Percentiles rank a stretch among this genome's conserved stretches.
Evolutionary conservation across 1,140 invertebrate genomes (phyloP).

Genomic region (Eueides isabella): DNA sequence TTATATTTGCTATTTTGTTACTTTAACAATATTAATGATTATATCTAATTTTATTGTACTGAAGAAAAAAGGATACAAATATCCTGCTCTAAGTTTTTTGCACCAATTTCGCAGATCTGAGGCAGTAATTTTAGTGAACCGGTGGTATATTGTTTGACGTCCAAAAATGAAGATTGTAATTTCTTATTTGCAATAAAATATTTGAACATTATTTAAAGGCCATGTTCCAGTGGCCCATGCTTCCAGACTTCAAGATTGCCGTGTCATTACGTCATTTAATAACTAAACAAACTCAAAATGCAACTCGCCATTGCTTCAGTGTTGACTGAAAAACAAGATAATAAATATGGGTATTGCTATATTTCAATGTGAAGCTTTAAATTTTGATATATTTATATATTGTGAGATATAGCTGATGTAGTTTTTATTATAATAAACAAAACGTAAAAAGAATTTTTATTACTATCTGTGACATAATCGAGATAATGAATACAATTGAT

Average conservation of each 20-base stretch:
- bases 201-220: slow-evolving; percentile 29
- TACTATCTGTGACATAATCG: slow-evolving; percentile 1
- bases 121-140: too few species aligned
- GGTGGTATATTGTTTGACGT: too few species aligned
- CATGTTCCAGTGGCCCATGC: slow-evolving; percentile 70
- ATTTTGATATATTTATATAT: not conserved
- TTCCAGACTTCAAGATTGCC: slow-evolving; percentile 70
- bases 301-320: slow-evolving; percentile 88
- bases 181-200: too few species aligned
- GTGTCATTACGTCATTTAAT: slow-evolving; percentile 84
- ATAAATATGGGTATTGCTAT: not conserved
- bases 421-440: not conserved
- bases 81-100: too few species aligned
- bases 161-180: too few species aligned
- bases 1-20: too few species aligned
- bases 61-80: too few species aligned
- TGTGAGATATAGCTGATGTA: too few species aligned
- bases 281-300: slow-evolving; percentile 91
- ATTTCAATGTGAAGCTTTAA: not conserved
- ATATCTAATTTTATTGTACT: too few species aligned
- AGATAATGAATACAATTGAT: not conserved
- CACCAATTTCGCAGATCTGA: too few species aligned
- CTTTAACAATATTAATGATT: too few species aligned
- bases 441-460: not conserved
- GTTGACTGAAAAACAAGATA: slow-evolving; percentile 84